These are phyloP conservation scores for Chaenogobius annularis DNA, from an alignment of 2,113 vertebrate species.

Conservation along the genomic window DNA sequence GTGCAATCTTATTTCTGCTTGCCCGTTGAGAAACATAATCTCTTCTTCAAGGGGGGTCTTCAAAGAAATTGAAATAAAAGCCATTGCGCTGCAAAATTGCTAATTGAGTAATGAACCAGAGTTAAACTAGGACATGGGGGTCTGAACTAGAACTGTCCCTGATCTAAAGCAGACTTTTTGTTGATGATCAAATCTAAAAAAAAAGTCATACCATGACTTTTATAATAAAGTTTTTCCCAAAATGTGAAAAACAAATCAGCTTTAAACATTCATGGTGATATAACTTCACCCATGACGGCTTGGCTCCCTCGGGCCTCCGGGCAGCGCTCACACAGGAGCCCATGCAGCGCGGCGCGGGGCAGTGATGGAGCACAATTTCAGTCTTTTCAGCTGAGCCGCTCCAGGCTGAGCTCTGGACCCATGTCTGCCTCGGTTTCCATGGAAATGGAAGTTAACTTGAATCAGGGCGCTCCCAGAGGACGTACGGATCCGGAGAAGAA, in stretches of 20 bases:
- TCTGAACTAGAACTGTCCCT: too few relatives aligned
- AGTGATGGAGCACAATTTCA: conserved; percentile 51
- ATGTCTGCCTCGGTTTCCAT: conserved; percentile 68
- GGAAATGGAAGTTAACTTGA: conserved; percentile 69
- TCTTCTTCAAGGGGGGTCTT: too few relatives aligned
- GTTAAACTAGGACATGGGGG: too few relatives aligned
- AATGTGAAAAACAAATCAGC: neutral
- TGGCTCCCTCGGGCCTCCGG: neutral
- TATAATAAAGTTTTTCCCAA: neutral
- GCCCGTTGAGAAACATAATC: too few relatives aligned
- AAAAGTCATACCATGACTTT: too few relatives aligned
- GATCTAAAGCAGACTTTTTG: too few relatives aligned
- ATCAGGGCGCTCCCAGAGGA: conserved; percentile 46
- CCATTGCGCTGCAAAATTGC: too few relatives aligned
- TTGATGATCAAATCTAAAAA: too few relatives aligned
- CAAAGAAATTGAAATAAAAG: too few relatives aligned
- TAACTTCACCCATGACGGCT: neutral
- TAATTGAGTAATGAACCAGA: too few relatives aligned
- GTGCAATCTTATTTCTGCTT: too few relatives aligned
- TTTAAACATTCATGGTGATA: neutral
- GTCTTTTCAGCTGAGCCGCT: conserved; percentile 50
- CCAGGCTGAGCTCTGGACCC: conserved; percentile 45
- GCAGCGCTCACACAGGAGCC: conserved; percentile 8
- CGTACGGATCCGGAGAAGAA: conserved; percentile 37
- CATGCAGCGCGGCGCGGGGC: conserved; percentile 28